Base-by-base conservation (phyloP, 2,113 vertebrate genomes). In the Eulemur rufifrons region DNA sequence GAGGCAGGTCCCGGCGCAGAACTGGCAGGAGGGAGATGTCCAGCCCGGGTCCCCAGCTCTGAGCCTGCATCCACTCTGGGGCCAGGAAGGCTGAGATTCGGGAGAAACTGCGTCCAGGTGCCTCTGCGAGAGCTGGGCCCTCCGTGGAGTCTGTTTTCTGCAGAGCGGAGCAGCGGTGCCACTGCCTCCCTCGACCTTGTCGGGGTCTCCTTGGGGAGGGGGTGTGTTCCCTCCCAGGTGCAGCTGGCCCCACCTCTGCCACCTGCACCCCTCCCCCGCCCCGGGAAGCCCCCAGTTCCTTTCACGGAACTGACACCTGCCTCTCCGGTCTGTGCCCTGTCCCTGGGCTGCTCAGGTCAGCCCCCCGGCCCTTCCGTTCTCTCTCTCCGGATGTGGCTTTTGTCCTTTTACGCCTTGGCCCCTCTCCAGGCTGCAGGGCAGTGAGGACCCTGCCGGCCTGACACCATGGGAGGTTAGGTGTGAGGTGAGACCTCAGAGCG, bases 1-100 rank as follows among this genome's bases (percentile, higher is more conserved):
- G 10, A 13, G 1, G 2, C 59, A 0, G 25, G 74, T 27, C n/a
- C 5, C 2, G 0, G 66, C 6, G 18, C 47, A 90, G 47, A 25
- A 20, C 5, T 17, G 27, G 15, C 0, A 2, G 32, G 5, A 37
- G 4, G n/a, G 8, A 68, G 45, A 9, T 9, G 0, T 77, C 74
- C 45, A 45, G 52, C 4, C 61, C 0, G 0, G 21, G 7, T 4
- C 54, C 54, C 32, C 39, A n/a, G 15, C 54, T 47, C 32, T 34
- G 37, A 59, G 18, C 39, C 7, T 23, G 76, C 4, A 10, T 18
- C 68, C 37, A 32, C 52, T 56, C 23, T 15, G 17, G 25, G 37
- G 7, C 37, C 27, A 13, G 52, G 21, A 18, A 4, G 39, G 69
- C 32, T 4, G 54, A 12, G 45, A 25, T 77, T 47, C 1, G 37